Evolutionary conservation across 2,888 invertebrate genomes (phyloP).

Genomic region (Argyresthia albistria): DNA sequence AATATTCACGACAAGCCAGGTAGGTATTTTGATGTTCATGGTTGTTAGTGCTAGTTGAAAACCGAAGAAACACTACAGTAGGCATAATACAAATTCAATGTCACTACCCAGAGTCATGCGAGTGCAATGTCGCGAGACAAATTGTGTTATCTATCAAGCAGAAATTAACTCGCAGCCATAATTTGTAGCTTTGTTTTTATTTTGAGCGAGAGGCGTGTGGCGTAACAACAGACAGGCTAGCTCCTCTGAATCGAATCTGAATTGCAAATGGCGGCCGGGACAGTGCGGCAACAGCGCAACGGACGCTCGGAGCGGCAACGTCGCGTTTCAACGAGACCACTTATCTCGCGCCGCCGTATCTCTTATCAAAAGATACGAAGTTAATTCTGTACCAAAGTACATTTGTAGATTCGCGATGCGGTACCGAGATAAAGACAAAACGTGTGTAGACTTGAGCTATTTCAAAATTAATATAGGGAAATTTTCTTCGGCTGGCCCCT

Average conservation of each 20-base stretch:
- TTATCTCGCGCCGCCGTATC: constrained; percentile 30
- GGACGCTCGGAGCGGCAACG: constrained; percentile 34
- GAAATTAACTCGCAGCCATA: constrained; percentile 21
- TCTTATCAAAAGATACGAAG: constrained; percentile 29
- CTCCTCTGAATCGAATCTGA: constrained; percentile 30
- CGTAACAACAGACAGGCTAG: constrained; percentile 36
- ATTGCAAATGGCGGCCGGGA: constrained; percentile 56
- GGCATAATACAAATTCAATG: neutral
- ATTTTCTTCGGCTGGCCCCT: no score
- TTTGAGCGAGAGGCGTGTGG: constrained; percentile 45
- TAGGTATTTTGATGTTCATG: no score
- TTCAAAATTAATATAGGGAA: no score
- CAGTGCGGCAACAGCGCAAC: constrained; percentile 43
- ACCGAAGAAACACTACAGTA: no score
- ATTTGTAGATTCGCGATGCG: no score
- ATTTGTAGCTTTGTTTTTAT: constrained; percentile 54
- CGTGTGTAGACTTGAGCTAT: no score
- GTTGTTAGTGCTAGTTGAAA: no score
- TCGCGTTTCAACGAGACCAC: constrained; percentile 28
- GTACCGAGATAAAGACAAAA: neutral
- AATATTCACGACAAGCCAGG: no score
- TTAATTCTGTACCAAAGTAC: no score
- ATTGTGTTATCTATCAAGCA: neutral
- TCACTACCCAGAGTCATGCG: neutral
- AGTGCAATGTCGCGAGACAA: constrained; percentile 1